Conservation (phyloP, 1,140 invertebrate species). For the Drosophila equinoxialis region DNA sequence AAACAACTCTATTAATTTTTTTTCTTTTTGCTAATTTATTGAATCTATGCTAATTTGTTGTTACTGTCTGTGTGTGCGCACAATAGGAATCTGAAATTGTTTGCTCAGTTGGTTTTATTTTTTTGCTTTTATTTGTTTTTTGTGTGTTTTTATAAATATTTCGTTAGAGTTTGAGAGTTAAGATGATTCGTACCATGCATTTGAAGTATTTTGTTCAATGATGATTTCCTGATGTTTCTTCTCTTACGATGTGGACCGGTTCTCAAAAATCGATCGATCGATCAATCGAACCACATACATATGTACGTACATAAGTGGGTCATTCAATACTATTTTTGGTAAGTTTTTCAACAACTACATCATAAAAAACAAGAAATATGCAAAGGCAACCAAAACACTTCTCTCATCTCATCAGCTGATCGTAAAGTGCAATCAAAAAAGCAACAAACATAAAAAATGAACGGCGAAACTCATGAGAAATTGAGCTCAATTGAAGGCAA, state of each 20-base stretch:
- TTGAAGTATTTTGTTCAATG: conserved; percentile 6
- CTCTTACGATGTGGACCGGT: conserved; percentile 63
- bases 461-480: conserved; percentile 45
- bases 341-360: conserved; percentile 17
- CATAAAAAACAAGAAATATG: background rate
- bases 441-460: conserved; percentile 13
- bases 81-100: conserved; percentile 54
- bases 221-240: conserved; percentile 13
- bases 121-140: conserved; percentile 19
- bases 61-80: conserved; percentile 25
- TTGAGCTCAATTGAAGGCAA: conserved; percentile 77
- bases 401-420: conserved; percentile 55
- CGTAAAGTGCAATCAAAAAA: conserved; percentile 54
- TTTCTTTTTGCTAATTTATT: conserved; percentile 65
- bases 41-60: conserved; percentile 52
- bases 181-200: conserved; percentile 9
- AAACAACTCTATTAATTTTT: conserved; percentile 53
- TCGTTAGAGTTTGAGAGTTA: conserved; percentile 20
- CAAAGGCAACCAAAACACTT: background rate
- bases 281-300: conserved; percentile 19
- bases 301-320: conserved; percentile 56
- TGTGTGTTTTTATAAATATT: conserved; percentile 35
- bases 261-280: conserved; percentile 53
- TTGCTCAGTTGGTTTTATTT: conserved; percentile 59
- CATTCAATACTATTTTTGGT: conserved; percentile 40